Evolutionary conservation across 92 coral and sea anemone genomes (phyloP).

Genomic region (Epizoanthus illoricatus): DNA sequence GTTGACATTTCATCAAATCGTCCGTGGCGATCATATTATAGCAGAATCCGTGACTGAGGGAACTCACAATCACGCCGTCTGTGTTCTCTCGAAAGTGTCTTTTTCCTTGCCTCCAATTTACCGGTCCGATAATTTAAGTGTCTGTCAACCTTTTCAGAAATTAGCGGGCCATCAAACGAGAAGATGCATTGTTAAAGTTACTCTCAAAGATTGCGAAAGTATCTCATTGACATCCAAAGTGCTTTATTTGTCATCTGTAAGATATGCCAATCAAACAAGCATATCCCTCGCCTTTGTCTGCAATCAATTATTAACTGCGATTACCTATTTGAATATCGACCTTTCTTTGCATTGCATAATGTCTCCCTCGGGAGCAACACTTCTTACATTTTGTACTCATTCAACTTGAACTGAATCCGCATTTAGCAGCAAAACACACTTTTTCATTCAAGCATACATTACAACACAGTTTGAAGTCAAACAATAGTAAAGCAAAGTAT

Average conservation of each 20-base stretch:
- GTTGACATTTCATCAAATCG: neutral
- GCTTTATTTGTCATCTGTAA: neutral
- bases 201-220: constrained; percentile 13
- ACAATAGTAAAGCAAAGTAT: too few species aligned
- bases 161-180: neutral
- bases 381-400: neutral
- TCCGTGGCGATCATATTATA: neutral
- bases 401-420: neutral
- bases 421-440: neutral
- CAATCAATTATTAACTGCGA: neutral
- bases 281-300: neutral
- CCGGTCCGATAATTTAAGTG: neutral
- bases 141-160: neutral
- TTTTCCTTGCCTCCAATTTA: neutral
- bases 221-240: neutral
- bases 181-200: neutral
- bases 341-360: neutral
- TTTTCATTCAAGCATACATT: neutral
- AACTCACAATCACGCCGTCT: neutral
- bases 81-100: neutral
- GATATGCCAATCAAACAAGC: neutral
- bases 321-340: neutral
- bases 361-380: neutral
- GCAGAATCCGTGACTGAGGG: neutral
- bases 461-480: too few species aligned